Evolutionary conservation across 2,797 vertebrate species (phyloP), one percentile per base, ranked within the genome.

Genomic region (Tympanoctomys barrerae): DNA sequence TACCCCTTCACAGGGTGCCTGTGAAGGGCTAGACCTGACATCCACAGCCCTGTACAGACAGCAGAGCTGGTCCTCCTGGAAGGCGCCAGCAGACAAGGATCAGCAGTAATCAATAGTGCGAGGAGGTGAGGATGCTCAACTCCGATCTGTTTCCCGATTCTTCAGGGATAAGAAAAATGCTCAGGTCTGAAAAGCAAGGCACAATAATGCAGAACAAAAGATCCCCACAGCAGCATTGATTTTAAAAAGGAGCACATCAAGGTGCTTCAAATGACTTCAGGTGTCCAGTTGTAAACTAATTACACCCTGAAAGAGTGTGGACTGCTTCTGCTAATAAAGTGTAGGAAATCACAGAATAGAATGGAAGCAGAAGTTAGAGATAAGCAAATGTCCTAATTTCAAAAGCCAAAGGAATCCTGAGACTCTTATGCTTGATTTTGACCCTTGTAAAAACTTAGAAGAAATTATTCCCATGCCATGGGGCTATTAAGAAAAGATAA

Each of bases 401-500:
- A 86, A 87, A 87, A 93, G 21, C 61, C 70, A n/a, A 91, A 78
- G 68, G 39, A 89, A 95, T 87, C 71, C 19, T 4, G 13, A 91
- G 77, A 62, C 9, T 21, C 39, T 31, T 42, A 31, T 28, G 57
- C 62, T 82, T 54, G n/a, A 64, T n/a, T 81, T 1, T 83, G 93
- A 87, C 93, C 91, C 91, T 79, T 7, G 91, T 93, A 86, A 92
- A 95, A 94, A 85, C 31, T 39, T 75, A 64, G 49, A 81, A 89
- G 91, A 77, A 91, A 95, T 94, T 94, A 82, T 75, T 95, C 71
- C 42, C 80, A 93, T 94, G 95, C 89, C 94, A 95, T 0, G 2
- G 62, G 93, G 68, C 97, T 97, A 66, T 87, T 97, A 89, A 97
- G 82, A 89, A 92, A 96, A 97, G 97, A 97, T 92, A 96, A 96